phyloP scores from a whole-genome alignment of 2,888 invertebrate genomes.

The Nephrotoma guestfalica region DNA sequence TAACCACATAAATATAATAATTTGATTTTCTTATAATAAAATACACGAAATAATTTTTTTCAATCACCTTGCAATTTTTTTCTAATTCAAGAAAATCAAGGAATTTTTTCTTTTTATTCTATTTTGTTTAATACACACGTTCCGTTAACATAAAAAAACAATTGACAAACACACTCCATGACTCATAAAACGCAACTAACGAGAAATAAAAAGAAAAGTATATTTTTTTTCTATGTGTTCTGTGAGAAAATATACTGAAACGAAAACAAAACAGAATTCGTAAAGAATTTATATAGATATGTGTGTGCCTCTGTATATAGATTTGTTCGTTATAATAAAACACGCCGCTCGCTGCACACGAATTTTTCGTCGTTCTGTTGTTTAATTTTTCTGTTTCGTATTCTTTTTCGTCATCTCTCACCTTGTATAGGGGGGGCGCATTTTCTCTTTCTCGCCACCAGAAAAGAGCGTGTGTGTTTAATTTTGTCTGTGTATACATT shows the following conservation, averaged over 20 bases:
- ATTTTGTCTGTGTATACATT: neutral
- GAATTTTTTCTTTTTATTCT: neutral
- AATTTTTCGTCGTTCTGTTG: neutral
- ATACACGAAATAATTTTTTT: neutral
- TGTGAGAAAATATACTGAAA: neutral
- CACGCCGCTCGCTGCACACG: neutral
- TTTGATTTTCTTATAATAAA: neutral
- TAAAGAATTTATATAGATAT: neutral
- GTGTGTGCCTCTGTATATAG: too few relatives aligned
- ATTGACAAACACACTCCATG: conserved; percentile 1
- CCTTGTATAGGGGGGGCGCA: neutral
- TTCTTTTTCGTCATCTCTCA: neutral
- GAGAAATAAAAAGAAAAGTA: neutral
- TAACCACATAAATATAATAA: neutral
- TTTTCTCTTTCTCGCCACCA: neutral
- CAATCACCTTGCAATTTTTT: neutral
- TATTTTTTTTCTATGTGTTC: neutral
- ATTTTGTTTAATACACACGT: neutral
- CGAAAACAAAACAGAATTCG: neutral
- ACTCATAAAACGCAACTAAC: conserved; percentile 4
- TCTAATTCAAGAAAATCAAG: neutral
- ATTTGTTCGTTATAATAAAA: neutral
- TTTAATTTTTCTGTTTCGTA: neutral
- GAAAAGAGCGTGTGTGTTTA: neutral
- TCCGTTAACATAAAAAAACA: neutral